Evolutionary conservation across 37 sponge, comb jelly and placozoan genomes (phyloP), one percentile per base, ranked within the genome.

Genomic region (Ephydatia muelleri): DNA sequence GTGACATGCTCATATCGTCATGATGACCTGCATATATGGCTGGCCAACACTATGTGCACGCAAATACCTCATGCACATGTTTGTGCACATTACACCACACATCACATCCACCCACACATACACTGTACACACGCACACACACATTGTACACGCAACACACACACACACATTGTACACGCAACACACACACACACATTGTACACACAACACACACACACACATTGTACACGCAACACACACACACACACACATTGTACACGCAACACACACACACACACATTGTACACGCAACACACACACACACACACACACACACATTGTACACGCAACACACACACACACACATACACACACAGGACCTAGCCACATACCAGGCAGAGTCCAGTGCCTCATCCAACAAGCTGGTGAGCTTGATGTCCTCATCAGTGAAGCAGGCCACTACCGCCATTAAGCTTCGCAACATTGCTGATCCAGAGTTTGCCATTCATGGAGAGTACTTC

Each of bases 391-490:
- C 72, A 6, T n/a, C 40, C 36, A 71, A 68, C 32, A 75, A 76
- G 69, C 77, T 90, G 22, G 36, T 90, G 38, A 78, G 72, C 21
- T 23, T 26, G 13, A 68, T 90, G 65, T 74, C 85, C 0, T 49
- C 83, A 14, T 83, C 87, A 9, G 70, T 91, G 75, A 86, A 85
- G 49, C 78, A 86, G 35, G 90, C 90, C 28, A 31, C 87, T 32
- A 86, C 83, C 21, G 40, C 87, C 12, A 38, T 89, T 16, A 80
- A 49, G 67, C 82, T 89, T 25, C 83, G 81, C 39, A 70, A 79
- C 49, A 43, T 11, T 8, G 73, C 85, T 5, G 90, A 93, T 68
- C 78, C 87, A 2, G 84, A 83, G 71, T 93, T 84, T 73, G 75
- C 67, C 16, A 68, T 49, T 34, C 80, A 85, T 30, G 57, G 68